A percentile compares a stretch with the other conserved stretches of the same genome.
phyloP scores from a whole-genome alignment of 1,140 invertebrate species.

The Limonius californicus region DNA sequence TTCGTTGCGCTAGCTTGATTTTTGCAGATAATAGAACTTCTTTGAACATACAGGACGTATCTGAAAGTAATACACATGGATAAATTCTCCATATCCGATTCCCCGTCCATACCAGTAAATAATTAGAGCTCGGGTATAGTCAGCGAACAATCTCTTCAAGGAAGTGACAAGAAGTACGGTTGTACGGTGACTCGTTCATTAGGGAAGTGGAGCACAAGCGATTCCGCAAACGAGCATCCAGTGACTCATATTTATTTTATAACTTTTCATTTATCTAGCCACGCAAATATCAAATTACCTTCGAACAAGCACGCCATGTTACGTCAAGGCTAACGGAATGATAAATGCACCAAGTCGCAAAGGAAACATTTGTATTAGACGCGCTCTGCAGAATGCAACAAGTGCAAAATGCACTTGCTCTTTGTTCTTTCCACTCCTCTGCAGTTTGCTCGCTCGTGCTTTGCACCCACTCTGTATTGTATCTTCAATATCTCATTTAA shows the following conservation, averaged over 20 bases:
- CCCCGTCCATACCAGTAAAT: too few species aligned
- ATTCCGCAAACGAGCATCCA: neutral
- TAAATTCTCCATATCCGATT: too few species aligned
- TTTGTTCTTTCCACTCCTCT: neutral
- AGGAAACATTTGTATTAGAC: neutral
- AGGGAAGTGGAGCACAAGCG: neutral
- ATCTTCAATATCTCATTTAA: too few species aligned
- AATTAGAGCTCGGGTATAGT: too few species aligned
- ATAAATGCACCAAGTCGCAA: neutral
- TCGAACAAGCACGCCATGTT: neutral
- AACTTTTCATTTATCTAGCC: neutral
- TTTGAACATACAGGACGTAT: too few species aligned
- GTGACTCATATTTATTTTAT: neutral
- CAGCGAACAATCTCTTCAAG: neutral
- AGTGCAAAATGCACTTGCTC: neutral
- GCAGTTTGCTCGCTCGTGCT: neutral
- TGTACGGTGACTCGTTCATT: neutral
- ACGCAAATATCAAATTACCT: neutral
- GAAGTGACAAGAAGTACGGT: neutral
- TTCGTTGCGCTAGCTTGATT: too few species aligned
- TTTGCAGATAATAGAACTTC: too few species aligned
- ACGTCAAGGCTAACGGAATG: neutral
- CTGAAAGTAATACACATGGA: too few species aligned
- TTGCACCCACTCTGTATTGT: neutral
- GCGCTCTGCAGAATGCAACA: neutral